These are phyloP conservation scores for Saccopteryx leptura DNA, from an alignment of 2,113 vertebrate genomes.

Conservation along the genomic window DNA sequence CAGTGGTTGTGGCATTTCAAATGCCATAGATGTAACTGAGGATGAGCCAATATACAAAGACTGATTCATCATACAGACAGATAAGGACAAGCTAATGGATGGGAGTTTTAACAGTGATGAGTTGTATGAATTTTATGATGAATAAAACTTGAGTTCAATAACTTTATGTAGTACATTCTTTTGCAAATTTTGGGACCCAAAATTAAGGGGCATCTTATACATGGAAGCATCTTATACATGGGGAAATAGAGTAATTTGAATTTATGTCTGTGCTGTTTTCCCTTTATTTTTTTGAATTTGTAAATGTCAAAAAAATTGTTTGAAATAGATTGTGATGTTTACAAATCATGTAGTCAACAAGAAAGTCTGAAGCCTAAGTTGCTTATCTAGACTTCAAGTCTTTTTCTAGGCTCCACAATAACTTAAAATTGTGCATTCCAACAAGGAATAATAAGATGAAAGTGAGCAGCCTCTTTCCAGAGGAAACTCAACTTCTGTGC, in stretches of 20 bases:
- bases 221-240: too few relatives aligned
- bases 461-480: neutral
- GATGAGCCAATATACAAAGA: too few relatives aligned
- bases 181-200: too few relatives aligned
- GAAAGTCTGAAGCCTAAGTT: neutral
- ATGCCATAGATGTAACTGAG: too few relatives aligned
- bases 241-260: neutral
- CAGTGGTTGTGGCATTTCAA: too few relatives aligned
- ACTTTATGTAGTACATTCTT: too few relatives aligned
- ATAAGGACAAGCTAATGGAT: too few relatives aligned
- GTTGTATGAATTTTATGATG: too few relatives aligned
- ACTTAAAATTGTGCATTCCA: neutral
- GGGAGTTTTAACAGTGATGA: too few relatives aligned
- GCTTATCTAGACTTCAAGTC: neutral
- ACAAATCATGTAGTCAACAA: neutral
- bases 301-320: slow-evolving; percentile 20
- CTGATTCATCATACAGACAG: too few relatives aligned
- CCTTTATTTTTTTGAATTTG: slow-evolving; percentile 34
- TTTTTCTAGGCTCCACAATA: neutral
- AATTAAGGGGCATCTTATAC: too few relatives aligned
- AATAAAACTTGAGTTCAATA: too few relatives aligned
- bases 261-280: neutral
- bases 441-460: neutral
- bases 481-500: neutral
- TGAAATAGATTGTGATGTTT: neutral